Conservation (phyloP, 2,113 vertebrate genomes). For the Rhabdomys dilectus region DNA sequence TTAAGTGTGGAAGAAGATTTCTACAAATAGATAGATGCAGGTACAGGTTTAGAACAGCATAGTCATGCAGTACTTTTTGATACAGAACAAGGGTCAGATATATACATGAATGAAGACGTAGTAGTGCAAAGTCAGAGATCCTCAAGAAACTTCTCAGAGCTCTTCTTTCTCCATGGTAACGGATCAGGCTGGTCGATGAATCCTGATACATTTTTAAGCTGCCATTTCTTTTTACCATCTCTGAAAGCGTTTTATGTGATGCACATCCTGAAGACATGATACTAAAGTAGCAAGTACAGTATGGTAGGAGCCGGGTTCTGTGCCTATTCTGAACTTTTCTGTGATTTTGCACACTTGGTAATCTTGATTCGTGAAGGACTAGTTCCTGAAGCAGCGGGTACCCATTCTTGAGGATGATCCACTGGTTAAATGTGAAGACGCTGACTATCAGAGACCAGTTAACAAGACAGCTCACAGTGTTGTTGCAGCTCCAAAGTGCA, state of each 20-base stretch:
- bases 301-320: no score
- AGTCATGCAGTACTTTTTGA: not conserved
- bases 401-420: not conserved
- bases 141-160: not conserved
- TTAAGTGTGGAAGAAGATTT: fast-evolving
- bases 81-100: not conserved
- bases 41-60: not conserved
- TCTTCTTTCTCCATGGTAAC: no score
- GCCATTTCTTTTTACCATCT: not conserved
- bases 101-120: not conserved
- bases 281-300: not conserved
- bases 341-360: not conserved
- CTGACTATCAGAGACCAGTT: not conserved
- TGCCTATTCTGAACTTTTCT: not conserved
- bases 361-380: not conserved
- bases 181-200: not conserved
- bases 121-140: no score
- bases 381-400: not conserved
- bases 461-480: not conserved
- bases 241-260: not conserved
- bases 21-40: not conserved
- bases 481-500: not conserved
- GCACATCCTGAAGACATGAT: not conserved
- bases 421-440: not conserved
- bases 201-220: not conserved